Base-by-base conservation (phyloP, 2,113 vertebrate species). In the Hemicordylus capensis region DNA sequence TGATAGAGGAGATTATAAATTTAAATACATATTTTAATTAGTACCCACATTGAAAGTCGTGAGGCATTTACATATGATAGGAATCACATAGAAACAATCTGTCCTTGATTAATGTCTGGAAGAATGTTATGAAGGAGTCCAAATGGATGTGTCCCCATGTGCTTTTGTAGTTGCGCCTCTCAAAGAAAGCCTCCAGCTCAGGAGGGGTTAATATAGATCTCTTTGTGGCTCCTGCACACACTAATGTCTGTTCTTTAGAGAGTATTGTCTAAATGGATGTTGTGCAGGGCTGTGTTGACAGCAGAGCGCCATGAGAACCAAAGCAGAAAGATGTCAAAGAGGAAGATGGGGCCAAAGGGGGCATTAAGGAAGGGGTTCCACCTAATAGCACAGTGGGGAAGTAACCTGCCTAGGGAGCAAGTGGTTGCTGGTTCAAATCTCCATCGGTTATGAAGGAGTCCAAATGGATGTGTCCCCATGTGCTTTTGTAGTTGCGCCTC, bases 221-320 rank as follows among this genome's bases (percentile, higher is more conserved):
- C 81, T 15, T 20, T 70, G 28, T 26, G 37, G 34, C 61, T 89
- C 85, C 28, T 70, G 12, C 37, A 20, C 28, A 70, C 2, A 17
- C 79, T 85, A 85, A 90, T 88, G 67, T 87, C 48, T 31, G n/a
- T 89, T 88, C 87, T 90, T 73, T 90, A 77, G 73, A 84, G 83
- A 89, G 70, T 48, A 58, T 44, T 9, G 73, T 44, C 28, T 72
- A n/a, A n/a, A 44, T 28, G 67, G 9, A n/a, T 73, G 42, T 58
- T 44, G n/a, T 44, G 9, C 44, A 51, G 34, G 63, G 31, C 31
- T 42, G 5, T 58, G 28, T 39, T 72, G 67, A 22, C 51, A 59
- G 19, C 17, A 44, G 19, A 44, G 17, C 67, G 42, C 58, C 42
- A 59, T 24, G 20, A n/a, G 37, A 59, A n/a, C 39, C 39, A 59